Evolutionary conservation across 2,797 vertebrate genomes (phyloP).

Genomic region (Sarcoramphus papa): DNA sequence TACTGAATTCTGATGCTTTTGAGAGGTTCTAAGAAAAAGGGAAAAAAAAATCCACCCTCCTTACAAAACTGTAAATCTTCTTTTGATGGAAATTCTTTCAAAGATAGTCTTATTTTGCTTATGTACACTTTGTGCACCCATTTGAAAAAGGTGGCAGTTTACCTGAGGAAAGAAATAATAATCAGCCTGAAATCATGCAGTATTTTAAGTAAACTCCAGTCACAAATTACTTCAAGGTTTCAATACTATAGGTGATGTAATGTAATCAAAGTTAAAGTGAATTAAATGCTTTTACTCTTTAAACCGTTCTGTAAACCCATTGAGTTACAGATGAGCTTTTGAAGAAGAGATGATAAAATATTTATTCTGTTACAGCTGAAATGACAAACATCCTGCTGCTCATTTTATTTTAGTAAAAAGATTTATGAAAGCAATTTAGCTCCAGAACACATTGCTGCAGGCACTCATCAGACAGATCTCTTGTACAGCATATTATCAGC

Average conservation of each 20-base stretch:
- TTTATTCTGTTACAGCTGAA: slow-evolving; percentile 38
- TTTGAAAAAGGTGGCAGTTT: not conserved
- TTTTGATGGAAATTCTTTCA: not conserved
- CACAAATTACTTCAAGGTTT: not conserved
- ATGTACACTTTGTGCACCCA: not conserved
- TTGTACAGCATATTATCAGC: slow-evolving; percentile 8
- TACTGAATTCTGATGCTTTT: slow-evolving; percentile 8
- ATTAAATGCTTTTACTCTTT: slow-evolving; percentile 1
- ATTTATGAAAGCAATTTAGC: not conserved
- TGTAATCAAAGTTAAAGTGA: slow-evolving; percentile 13
- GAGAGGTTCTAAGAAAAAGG: not conserved
- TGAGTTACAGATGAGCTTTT: slow-evolving; percentile 5
- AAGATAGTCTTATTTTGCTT: not conserved
- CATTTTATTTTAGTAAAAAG: slow-evolving; percentile 18
- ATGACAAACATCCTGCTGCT: slow-evolving; percentile 1
- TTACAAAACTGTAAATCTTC: not conserved
- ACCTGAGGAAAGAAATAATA: slow-evolving; percentile 4
- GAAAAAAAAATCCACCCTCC: rapidly evolving
- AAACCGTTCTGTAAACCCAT: not conserved
- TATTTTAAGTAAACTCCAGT: not conserved
- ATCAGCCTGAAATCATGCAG: not conserved
- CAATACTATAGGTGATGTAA: not conserved
- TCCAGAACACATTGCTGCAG: not conserved
- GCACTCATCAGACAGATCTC: not conserved
- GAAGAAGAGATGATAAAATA: slow-evolving; percentile 33